Evolutionary conservation across 2,888 invertebrate species (phyloP).

Genomic region (Ceramica pisi): DNA sequence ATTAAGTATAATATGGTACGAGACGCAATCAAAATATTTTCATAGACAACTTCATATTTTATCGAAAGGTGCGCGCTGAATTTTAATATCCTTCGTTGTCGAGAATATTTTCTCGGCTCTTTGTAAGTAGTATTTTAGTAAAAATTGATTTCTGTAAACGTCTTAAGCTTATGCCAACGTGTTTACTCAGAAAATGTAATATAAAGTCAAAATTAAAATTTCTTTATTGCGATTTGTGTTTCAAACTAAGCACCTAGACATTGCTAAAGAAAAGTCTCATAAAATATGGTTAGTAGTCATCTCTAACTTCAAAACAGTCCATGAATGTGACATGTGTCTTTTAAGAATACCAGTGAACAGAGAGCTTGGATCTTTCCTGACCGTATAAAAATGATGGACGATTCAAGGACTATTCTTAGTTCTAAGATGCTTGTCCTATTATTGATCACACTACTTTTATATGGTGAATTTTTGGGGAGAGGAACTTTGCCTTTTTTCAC

Average conservation of each 20-base stretch:
- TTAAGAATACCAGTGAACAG: too few species aligned
- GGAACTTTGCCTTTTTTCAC: too few species aligned
- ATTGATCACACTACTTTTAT: too few species aligned
- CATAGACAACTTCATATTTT: constrained; percentile 52
- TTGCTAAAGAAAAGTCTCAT: not conserved
- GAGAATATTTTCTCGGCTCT: constrained; percentile 33
- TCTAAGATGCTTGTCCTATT: too few species aligned
- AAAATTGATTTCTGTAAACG: constrained; percentile 51
- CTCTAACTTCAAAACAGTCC: too few species aligned
- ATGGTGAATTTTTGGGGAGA: too few species aligned
- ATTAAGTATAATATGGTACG: constrained; percentile 38
- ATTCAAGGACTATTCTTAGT: too few species aligned
- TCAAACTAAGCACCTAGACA: constrained; percentile 8
- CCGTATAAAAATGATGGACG: too few species aligned
- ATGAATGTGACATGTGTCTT: too few species aligned
- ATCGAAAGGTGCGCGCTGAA: constrained; percentile 39
- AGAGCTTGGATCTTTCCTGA: too few species aligned
- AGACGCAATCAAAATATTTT: constrained; percentile 50
- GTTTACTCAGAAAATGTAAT: constrained; percentile 6
- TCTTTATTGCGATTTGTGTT: too few species aligned
- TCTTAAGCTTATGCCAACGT: constrained; percentile 11
- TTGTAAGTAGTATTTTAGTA: constrained; percentile 34
- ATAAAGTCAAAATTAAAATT: too few species aligned
- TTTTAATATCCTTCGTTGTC: constrained; percentile 48
- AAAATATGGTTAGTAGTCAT: constrained; percentile 8